phyloP scores from a whole-genome alignment of 2,113 vertebrate genomes.

The Oryzias javanicus region DNA sequence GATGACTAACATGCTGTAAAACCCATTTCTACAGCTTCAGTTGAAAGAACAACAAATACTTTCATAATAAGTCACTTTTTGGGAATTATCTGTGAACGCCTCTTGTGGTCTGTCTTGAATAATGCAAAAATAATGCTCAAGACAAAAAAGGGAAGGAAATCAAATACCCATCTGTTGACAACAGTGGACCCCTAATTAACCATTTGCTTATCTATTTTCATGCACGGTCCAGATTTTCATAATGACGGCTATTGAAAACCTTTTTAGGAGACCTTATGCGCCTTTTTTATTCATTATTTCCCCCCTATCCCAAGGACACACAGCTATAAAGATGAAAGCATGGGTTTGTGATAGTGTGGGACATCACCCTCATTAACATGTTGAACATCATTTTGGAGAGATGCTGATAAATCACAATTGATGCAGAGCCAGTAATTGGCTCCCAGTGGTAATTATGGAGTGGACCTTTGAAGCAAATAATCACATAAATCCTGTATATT shows the following conservation, averaged over 20 bases:
- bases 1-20: no score
- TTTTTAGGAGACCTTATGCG: not conserved
- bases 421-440: slow-evolving; percentile 51
- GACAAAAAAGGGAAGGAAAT: no score
- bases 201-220: not conserved
- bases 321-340: slow-evolving; percentile 27
- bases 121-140: no score
- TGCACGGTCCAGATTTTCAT: slow-evolving; percentile 8
- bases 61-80: no score
- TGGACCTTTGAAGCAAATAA: slow-evolving; percentile 55
- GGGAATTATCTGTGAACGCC: no score
- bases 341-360: slow-evolving; percentile 24
- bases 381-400: slow-evolving; percentile 38
- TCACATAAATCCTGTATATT: slow-evolving; percentile 47
- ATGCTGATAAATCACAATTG: slow-evolving; percentile 41
- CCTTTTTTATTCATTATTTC: slow-evolving; percentile 27
- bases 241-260: slow-evolving; percentile 8
- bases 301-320: slow-evolving; percentile 25
- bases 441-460: slow-evolving; percentile 57
- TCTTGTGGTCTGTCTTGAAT: no score
- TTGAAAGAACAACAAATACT: no score
- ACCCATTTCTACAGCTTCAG: no score
- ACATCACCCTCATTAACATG: slow-evolving; percentile 51
- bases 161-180: no score
- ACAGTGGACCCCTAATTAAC: not conserved